Base-by-base conservation (phyloP, 2,797 vertebrate species). In the Eulemur coronatus region DNA sequence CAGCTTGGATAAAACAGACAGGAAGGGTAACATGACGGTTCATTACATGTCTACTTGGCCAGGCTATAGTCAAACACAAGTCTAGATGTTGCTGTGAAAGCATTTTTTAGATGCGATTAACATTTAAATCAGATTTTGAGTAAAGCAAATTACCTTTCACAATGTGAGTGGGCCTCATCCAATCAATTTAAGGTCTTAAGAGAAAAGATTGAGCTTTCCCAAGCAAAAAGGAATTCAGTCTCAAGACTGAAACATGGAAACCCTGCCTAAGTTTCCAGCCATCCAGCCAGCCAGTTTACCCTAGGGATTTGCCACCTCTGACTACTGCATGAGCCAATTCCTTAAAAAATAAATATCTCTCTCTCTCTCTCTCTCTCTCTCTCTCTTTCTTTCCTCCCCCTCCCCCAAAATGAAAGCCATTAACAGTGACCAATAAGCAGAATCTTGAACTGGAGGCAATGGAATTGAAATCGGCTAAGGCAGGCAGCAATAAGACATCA, bases 161-260 rank as follows among this genome's bases (percentile, higher is more conserved):
- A 88, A 65, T 22, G 41, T 48, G 35, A 26, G 8, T 63, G 46
- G 61, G 12, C 61, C 59, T 89, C 57, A 81, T 35, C 9, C 18
- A 81, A 38, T 79, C 86, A 57, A 8, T 4, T 73, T 33, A 92
- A 78, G 15, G 55, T 7, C 72, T 89, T 70, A 84, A n/a, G 43
- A 93, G 26, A 91, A 78, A 89, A 94, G 59, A 89, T 10, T 67
- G 14, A 48, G 28, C 22, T 61, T 90, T 96, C 76, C 70, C 88
- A 80, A 59, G 57, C 4, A 59, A 93, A 67, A 92, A 59, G 52
- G 78, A 88, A 81, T 87, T 35, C 55, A 17, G 65, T n/a, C 48
- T 84, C 33, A 88, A 85, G 65, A 70, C 20, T 63, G 5, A 41
- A 87, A 81, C 52, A 69, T 2, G 84, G 59, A 73, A 94, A 69